A percentile compares a stretch with the other conserved stretches of the same genome.
These are phyloP conservation scores for Diacarnus erythraeanus DNA, from an alignment of 37 sponge, comb jelly and placozoan species.

Conservation along the genomic window DNA sequence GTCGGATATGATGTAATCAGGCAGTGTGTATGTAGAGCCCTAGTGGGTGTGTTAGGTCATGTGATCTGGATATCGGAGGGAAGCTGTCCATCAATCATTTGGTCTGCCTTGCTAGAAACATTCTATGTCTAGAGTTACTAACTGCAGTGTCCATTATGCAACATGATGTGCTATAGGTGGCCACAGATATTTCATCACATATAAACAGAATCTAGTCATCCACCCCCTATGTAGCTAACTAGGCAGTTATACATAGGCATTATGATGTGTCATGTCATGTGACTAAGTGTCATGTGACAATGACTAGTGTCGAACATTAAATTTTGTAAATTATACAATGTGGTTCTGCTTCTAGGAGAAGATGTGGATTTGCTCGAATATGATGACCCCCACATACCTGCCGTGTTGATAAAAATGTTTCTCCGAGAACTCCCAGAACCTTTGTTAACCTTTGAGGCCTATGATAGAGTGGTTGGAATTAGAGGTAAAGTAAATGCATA, in stretches of 20 bases:
- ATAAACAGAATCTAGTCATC: too few species aligned
- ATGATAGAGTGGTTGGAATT: conserved; percentile 18
- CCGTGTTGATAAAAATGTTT: conserved; percentile 81
- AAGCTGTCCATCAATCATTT: too few species aligned
- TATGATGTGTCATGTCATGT: neutral
- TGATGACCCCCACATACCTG: conserved; percentile 75
- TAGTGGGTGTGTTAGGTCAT: neutral
- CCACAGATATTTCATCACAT: too few species aligned
- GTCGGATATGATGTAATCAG: neutral
- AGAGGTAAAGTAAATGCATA: conserved; percentile 18
- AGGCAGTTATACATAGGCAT: too few species aligned
- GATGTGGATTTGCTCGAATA: conserved; percentile 53
- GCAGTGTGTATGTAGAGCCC: neutral
- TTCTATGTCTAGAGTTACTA: too few species aligned
- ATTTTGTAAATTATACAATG: conserved; percentile 39
- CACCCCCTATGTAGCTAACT: too few species aligned
- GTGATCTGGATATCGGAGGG: too few species aligned
- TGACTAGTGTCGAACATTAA: neutral
- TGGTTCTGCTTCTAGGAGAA: conserved; percentile 73
- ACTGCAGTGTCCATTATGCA: too few species aligned
- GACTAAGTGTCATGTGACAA: neutral
- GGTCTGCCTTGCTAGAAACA: too few species aligned
- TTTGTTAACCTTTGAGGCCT: conserved; percentile 58
- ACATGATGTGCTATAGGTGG: too few species aligned
- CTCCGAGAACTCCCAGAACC: conserved; percentile 92